phyloP scores from a whole-genome alignment of 2,113 vertebrate genomes.

The Gopherus flavomarginatus region DNA sequence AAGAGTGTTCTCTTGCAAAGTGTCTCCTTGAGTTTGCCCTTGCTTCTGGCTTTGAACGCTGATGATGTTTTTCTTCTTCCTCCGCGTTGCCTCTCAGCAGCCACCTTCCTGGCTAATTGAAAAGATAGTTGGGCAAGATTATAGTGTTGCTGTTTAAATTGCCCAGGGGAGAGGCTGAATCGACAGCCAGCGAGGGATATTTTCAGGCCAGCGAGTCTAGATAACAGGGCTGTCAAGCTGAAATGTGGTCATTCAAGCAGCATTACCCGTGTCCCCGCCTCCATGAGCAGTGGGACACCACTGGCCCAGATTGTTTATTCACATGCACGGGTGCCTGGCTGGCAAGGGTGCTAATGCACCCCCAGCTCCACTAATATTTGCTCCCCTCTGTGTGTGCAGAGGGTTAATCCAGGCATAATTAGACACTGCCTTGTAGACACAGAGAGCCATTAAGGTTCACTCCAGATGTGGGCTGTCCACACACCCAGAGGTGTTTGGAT shows the following conservation, averaged over 20 bases:
- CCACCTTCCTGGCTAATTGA: constrained; percentile 21
- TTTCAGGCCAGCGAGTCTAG: not conserved
- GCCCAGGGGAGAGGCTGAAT: not conserved
- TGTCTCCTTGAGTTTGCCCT: constrained; percentile 23
- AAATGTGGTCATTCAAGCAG: not conserved
- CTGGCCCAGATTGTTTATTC: not conserved
- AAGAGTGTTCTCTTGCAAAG: not conserved
- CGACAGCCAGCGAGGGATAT: not conserved
- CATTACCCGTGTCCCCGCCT: not conserved
- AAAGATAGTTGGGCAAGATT: constrained; percentile 32
- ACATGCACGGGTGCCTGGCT: not conserved
- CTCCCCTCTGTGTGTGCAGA: no score
- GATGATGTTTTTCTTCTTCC: not conserved
- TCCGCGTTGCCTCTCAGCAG: not conserved
- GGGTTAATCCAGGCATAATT: not conserved
- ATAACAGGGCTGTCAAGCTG: not conserved
- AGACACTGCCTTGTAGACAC: not conserved
- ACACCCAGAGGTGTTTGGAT: not conserved
- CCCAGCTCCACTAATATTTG: no score
- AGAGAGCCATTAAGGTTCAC: not conserved
- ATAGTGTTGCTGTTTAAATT: constrained; percentile 16
- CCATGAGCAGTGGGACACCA: not conserved
- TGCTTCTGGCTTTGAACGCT: not conserved
- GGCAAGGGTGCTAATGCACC: no score
- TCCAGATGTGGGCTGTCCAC: not conserved